phyloP scores from a whole-genome alignment of 2,113 vertebrate genomes.

The Cynocephalus volans region DNA sequence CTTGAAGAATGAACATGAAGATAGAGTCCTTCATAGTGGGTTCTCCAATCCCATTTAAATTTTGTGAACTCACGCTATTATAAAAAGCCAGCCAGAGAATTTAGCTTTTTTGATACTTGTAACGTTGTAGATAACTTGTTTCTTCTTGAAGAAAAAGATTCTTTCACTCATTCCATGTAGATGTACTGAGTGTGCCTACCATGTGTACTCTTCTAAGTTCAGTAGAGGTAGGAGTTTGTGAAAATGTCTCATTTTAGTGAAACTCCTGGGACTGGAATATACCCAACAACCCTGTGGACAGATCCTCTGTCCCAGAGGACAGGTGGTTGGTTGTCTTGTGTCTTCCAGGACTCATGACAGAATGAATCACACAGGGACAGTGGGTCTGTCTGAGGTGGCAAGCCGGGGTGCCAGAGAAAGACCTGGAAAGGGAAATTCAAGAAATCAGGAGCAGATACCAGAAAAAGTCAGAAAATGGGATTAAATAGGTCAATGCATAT shows the following conservation, averaged over 20 bases:
- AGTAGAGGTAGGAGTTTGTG: not conserved
- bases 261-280: not conserved
- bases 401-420: not conserved
- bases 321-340: not conserved
- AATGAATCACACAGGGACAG: rapidly evolving
- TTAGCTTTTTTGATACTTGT: not conserved
- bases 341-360: not conserved
- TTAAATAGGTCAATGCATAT: not conserved
- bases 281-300: not conserved
- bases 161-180: not conserved
- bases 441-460: not conserved
- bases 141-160: not conserved
- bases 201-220: not conserved
- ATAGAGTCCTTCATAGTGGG: not conserved
- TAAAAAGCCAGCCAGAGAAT: not conserved
- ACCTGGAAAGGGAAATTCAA: not conserved
- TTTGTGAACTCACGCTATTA: not conserved
- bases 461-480: not conserved
- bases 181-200: not conserved
- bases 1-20: not conserved
- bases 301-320: not conserved
- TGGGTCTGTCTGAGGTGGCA: not conserved
- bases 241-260: not conserved
- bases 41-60: not conserved
- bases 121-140: not conserved